These are phyloP conservation scores for Pteruthius melanotis DNA, from an alignment of 2,113 vertebrate genomes.

Conservation along the genomic window DNA sequence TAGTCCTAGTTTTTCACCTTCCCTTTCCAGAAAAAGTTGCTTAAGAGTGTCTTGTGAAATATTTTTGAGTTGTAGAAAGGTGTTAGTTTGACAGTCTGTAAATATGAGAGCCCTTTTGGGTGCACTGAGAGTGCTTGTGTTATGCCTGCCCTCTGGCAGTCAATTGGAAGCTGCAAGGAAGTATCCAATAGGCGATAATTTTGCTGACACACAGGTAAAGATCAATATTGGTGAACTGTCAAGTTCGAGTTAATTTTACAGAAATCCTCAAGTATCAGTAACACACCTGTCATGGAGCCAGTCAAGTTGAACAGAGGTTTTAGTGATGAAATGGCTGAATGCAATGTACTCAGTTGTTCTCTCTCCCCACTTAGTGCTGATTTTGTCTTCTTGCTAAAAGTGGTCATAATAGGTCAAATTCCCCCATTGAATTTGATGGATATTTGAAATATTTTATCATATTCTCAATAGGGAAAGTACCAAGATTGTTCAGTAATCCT, in stretches of 20 bases:
- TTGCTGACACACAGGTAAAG: background rate
- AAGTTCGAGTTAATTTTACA: background rate
- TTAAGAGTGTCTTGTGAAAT: background rate
- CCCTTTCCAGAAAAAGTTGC: background rate
- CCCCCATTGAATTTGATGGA: background rate
- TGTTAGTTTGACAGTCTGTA: background rate
- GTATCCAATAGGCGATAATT: background rate
- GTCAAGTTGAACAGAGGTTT: background rate
- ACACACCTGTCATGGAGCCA: background rate
- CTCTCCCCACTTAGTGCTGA: background rate
- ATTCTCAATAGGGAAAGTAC: background rate
- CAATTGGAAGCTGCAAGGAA: background rate
- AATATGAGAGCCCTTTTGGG: background rate
- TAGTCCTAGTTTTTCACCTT: background rate
- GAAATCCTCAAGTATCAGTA: background rate
- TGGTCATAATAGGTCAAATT: background rate
- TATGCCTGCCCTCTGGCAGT: background rate
- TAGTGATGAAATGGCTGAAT: background rate
- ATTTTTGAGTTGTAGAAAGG: background rate
- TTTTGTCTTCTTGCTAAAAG: background rate
- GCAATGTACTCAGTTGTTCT: background rate
- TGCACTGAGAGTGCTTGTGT: background rate
- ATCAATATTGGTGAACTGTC: background rate
- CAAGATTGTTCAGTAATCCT: background rate
- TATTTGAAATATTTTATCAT: background rate